Evolutionary conservation across 53 echinoderm and acorn worm species (phyloP).

Genomic region (Hippasteria phrygiana): DNA sequence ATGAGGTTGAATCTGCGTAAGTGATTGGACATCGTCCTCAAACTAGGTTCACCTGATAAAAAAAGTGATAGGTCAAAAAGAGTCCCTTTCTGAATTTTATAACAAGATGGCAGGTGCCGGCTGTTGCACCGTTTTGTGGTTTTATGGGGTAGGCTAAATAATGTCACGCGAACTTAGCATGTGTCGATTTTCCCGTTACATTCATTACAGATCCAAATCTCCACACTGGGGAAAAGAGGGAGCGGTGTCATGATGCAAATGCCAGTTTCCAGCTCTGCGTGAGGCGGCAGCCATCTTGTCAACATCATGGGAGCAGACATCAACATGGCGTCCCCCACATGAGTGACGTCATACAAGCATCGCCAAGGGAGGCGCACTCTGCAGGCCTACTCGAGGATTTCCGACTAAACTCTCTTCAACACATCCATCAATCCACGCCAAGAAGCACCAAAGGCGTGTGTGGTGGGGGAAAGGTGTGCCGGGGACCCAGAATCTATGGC

Average conservation of each 20-base stretch:
- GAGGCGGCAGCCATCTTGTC: conserved; percentile 43
- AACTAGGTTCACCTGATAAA: no score
- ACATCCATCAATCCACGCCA: not conserved
- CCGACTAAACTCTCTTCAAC: not conserved
- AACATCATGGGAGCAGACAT: not conserved
- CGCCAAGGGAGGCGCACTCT: conserved; percentile 15
- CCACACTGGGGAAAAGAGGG: not conserved
- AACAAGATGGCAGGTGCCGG: no score
- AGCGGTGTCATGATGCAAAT: not conserved
- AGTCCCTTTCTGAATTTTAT: no score
- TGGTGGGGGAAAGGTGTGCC: conserved; percentile 5
- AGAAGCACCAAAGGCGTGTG: not conserved
- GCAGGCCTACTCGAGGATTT: not conserved
- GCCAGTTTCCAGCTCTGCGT: not conserved
- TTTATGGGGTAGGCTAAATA: no score
- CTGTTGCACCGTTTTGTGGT: no score
- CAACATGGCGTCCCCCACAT: conserved; percentile 3
- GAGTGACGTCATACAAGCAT: not conserved
- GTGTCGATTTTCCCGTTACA: not conserved
- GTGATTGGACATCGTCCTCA: no score
- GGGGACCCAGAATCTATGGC: not conserved
- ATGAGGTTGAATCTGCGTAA: no score
- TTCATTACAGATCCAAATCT: not conserved
- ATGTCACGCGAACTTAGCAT: not conserved
- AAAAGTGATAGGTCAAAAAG: no score